Evolutionary conservation across 1,140 invertebrate species (phyloP).

Genomic region (Drosophila punjabiensis): DNA sequence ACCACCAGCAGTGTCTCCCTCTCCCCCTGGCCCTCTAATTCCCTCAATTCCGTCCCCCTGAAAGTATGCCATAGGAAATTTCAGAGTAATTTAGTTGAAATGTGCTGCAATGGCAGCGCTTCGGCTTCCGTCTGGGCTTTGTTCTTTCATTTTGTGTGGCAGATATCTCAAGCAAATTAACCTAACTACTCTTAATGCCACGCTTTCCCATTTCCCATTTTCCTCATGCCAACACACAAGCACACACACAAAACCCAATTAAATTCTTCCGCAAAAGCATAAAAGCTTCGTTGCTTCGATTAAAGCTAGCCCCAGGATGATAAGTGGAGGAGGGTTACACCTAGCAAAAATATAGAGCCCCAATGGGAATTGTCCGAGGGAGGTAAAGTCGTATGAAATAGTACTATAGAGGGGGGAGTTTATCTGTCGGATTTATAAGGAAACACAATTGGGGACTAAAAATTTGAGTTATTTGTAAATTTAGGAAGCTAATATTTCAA

Average conservation of each 20-base stretch:
- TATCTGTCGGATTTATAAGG: not conserved
- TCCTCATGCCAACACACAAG: not conserved
- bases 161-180: slow-evolving; percentile 61
- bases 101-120: slow-evolving; percentile 29
- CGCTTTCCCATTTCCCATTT: slow-evolving; percentile 2
- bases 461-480: not conserved
- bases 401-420: not conserved
- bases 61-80: slow-evolving; percentile 36
- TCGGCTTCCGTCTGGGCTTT: slow-evolving; percentile 29
- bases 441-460: too few species aligned
- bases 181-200: slow-evolving; percentile 56
- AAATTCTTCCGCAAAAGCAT: slow-evolving; percentile 59
- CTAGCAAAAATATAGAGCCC: not conserved
- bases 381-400: not conserved
- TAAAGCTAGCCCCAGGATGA: slow-evolving; percentile 30
- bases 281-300: slow-evolving; percentile 55
- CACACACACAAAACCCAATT: slow-evolving; percentile 51
- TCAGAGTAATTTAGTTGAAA: slow-evolving; percentile 45
- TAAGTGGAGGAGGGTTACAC: not conserved
- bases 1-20: slow-evolving; percentile 6
- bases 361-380: not conserved
- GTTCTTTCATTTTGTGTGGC: slow-evolving; percentile 54
- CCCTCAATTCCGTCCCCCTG: not conserved
- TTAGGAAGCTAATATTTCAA: too few species aligned
- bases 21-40: not conserved